Evolutionary conservation across 2,797 vertebrate species (phyloP).

Genomic region (Acipenser transmontanus): DNA sequence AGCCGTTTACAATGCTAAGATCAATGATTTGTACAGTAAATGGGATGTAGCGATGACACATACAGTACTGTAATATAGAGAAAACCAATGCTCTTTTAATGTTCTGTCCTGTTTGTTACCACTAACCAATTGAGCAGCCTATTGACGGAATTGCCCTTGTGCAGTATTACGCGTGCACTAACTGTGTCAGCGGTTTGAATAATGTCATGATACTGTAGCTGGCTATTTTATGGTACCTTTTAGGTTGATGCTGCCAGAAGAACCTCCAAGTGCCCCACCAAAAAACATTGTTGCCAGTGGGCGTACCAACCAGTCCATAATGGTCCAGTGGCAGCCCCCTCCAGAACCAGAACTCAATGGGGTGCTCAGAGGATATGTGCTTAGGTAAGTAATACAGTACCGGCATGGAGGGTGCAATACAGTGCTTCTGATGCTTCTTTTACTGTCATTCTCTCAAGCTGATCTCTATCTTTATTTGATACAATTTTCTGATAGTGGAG

Average conservation of each 20-base stretch:
- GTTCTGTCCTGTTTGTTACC: too few relatives aligned
- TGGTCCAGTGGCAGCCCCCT: constrained; percentile 96
- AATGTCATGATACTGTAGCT: not conserved
- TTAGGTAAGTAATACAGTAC: constrained; percentile 63
- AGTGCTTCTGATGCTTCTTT: constrained; percentile 8
- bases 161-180: not conserved
- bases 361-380: constrained; percentile 81
- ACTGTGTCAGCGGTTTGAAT: not conserved
- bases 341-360: constrained; percentile 88
- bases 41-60: too few relatives aligned
- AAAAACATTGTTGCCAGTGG: constrained; percentile 94
- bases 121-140: too few relatives aligned
- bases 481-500: too few relatives aligned
- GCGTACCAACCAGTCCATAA: constrained; percentile 93
- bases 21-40: too few relatives aligned
- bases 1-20: too few relatives aligned
- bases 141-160: too few relatives aligned
- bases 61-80: too few relatives aligned
- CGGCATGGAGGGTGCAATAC: constrained; percentile 8
- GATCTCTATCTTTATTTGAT: too few relatives aligned
- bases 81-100: too few relatives aligned
- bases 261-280: constrained; percentile 84
- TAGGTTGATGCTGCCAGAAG: constrained; percentile 87
- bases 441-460: not conserved
- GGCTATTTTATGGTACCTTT: not conserved